Base-by-base conservation (phyloP, 1,140 invertebrate species). In the Leptopilina boulardi region DNA sequence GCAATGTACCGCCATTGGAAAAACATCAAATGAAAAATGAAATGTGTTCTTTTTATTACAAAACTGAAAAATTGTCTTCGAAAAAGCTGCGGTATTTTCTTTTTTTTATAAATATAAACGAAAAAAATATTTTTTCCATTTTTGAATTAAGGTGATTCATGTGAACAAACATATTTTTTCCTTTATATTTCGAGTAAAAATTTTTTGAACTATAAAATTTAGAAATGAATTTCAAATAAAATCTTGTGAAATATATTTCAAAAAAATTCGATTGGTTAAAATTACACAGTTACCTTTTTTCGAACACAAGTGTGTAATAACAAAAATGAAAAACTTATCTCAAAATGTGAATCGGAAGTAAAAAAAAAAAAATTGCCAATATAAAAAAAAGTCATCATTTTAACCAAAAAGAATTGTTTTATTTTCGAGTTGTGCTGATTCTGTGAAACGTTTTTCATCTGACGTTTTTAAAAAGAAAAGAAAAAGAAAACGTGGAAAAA, bases 291-390 rank as follows among this genome's bases (percentile, higher is more conserved):
- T n/a, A n/a, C n/a, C n/a, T n/a, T n/a, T 38, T 38, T 34, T 3
- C 30, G 8, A 38, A 8, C 9, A 6, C 3, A 38, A 38, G 3
- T 8, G 8, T 38, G 34, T 38, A 38, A 38, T 15, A 74, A 23
- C n/a, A 8, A 9, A 38, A 11, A 74, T 18, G 26, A 71, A 73
- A 74, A 77, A 54, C 21, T 70, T 51, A 79, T 79, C 78, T 72
- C 71, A 79, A 77, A 59, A n/a, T n/a, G n/a, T 76, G 59, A 44
- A 56, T 75, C 70, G 75, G n/a, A 71, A 71, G 78, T 79, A 70
- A 78, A 77, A 76, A 73, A 73, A 30, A 13, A 54, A 42, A 73
- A n/a, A n/a, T n/a, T n/a, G n/a, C n/a, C 23, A 66, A 72, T 74
- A 47, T 34, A 51, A 75, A 38, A 54, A 71, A 71, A 42, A 9